These are phyloP conservation scores for mouse (Mus musculus) DNA, from an alignment of 2,113 vertebrate species.

Conservation along the genomic window DNA sequence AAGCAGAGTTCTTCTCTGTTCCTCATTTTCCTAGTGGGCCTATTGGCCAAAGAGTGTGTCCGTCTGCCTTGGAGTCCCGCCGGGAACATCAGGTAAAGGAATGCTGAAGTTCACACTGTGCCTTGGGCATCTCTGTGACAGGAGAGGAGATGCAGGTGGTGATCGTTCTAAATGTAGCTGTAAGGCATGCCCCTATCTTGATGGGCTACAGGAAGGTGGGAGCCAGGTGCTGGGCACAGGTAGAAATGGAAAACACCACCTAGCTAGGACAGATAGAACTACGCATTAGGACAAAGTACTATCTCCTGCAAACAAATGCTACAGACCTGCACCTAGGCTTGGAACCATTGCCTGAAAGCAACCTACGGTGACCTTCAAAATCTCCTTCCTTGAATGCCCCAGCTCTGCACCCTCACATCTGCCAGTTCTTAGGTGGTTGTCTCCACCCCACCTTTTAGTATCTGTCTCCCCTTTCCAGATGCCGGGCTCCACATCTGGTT, in stretches of 20 bases:
- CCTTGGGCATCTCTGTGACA: neutral
- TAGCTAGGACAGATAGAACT: neutral
- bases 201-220: neutral
- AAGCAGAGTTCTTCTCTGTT: neutral
- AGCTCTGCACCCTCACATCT: neutral
- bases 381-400: neutral
- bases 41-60: neutral
- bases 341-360: neutral
- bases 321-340: neutral
- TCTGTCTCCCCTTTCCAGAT: neutral
- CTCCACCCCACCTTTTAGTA: neutral
- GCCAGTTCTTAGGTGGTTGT: neutral
- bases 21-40: neutral
- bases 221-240: neutral
- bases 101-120: rapidly evolving
- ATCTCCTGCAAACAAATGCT: neutral
- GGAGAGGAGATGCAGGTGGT: rapidly evolving
- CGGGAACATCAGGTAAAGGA: neutral
- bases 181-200: rapidly evolving
- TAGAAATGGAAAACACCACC: neutral
- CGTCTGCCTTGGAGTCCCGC: rapidly evolving
- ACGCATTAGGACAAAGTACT: neutral
- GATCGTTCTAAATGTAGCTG: neutral
- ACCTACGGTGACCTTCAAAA: neutral
- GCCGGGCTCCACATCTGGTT: neutral